Percentiles rank a stretch among this genome's conserved stretches.
phyloP scores from a whole-genome alignment of 1,140 invertebrate genomes.

The Agrilus planipennis region DNA sequence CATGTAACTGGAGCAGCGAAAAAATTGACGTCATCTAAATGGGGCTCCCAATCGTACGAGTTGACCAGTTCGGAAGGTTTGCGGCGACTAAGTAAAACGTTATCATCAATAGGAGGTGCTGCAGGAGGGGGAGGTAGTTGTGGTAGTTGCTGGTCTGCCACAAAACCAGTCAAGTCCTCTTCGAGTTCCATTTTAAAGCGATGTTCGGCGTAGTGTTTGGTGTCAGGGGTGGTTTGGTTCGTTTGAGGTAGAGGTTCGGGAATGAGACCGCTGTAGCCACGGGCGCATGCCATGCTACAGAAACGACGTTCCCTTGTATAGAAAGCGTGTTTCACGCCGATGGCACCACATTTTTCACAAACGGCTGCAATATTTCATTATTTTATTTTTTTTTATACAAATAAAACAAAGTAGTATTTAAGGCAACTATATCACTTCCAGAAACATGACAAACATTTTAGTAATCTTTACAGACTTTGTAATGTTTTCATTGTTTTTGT shows the following conservation, averaged over 20 bases:
- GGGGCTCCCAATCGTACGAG: conserved; percentile 72
- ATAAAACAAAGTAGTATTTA: background rate
- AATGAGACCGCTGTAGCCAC: conserved; percentile 36
- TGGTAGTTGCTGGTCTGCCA: conserved; percentile 37
- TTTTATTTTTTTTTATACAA: no score
- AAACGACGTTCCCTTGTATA: conserved; percentile 74
- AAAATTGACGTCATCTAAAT: conserved; percentile 63
- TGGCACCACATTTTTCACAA: conserved; percentile 79
- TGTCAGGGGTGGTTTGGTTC: conserved; percentile 32
- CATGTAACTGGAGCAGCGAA: conserved; percentile 77
- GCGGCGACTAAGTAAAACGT: conserved; percentile 36
- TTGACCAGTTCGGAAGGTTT: conserved; percentile 49
- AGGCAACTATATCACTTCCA: no score
- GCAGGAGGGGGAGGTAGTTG: conserved; percentile 32
- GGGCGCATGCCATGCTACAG: conserved; percentile 64
- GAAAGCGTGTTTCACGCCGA: conserved; percentile 81
- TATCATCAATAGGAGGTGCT: conserved; percentile 34
- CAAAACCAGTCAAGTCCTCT: conserved; percentile 30
- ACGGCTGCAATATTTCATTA: conserved; percentile 63
- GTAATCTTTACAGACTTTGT: no score
- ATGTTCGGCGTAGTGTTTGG: conserved; percentile 28
- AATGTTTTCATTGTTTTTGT: background rate
- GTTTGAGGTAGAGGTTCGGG: conserved; percentile 24
- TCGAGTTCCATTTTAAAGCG: conserved; percentile 29
- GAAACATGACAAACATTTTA: no score